These are phyloP conservation scores for Acronicta leporina DNA, from an alignment of 2,888 invertebrate species.

Conservation along the genomic window DNA sequence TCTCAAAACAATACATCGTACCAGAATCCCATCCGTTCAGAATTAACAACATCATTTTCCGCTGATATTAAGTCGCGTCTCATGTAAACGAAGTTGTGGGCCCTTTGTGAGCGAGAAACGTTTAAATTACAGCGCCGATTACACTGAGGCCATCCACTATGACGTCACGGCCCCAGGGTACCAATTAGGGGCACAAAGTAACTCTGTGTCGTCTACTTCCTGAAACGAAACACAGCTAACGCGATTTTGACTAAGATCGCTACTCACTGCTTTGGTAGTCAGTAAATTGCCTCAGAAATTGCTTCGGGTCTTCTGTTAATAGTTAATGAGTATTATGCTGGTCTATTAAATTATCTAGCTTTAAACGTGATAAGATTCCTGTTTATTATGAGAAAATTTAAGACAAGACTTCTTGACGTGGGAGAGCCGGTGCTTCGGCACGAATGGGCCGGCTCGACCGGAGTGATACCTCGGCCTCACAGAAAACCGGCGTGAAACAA, in stretches of 20 bases:
- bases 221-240: constrained; percentile 47
- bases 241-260: constrained; percentile 35
- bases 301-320: constrained; percentile 31
- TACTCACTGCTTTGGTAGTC: constrained; percentile 24
- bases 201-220: constrained; percentile 52
- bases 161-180: constrained; percentile 39
- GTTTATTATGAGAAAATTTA: constrained; percentile 32
- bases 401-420: too few species aligned
- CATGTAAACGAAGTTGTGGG: constrained; percentile 52
- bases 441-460: too few species aligned
- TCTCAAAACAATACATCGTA: constrained; percentile 32
- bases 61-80: constrained; percentile 52
- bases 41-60: constrained; percentile 45
- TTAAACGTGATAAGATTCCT: constrained; percentile 27
- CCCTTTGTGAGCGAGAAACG: constrained; percentile 52
- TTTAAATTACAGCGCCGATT: constrained; percentile 43
- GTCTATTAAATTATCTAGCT: constrained; percentile 38
- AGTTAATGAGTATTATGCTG: constrained; percentile 35
- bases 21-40: constrained; percentile 39
- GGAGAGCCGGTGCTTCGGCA: too few species aligned
- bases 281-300: constrained; percentile 43
- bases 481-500: too few species aligned
- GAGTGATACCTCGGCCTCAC: too few species aligned
- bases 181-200: constrained; percentile 55
- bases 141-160: constrained; percentile 46